Conservation (phyloP, 2,888 invertebrate genomes). For the Neuroscelio doddi region DNA sequence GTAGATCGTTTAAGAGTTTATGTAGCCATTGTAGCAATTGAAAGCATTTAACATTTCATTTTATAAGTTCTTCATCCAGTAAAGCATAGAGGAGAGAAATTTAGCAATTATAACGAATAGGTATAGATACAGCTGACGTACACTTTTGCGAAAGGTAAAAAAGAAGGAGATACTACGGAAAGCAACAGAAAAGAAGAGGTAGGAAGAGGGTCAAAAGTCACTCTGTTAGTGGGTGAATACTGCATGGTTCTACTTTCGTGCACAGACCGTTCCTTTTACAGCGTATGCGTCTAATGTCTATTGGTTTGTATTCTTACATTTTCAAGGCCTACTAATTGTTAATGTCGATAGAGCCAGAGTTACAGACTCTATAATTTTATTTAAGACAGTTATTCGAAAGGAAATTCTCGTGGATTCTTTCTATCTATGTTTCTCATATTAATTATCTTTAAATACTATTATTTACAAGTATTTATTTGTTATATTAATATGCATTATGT, state of each 20-base stretch:
- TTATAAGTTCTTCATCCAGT: slow-evolving; percentile 23
- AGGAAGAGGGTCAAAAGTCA: slow-evolving; percentile 62
- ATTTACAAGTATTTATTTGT: neutral
- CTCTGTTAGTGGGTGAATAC: slow-evolving; percentile 65
- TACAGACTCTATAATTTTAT: slow-evolving; percentile 29
- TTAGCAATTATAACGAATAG: slow-evolving; percentile 55
- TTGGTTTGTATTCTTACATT: slow-evolving; percentile 31
- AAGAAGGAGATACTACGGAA: slow-evolving; percentile 17
- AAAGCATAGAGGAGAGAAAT: slow-evolving; percentile 59
- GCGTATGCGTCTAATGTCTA: slow-evolving; percentile 32
- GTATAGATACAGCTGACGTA: slow-evolving; percentile 18
- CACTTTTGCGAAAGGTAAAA: slow-evolving; percentile 29
- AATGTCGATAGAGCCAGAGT: slow-evolving; percentile 25
- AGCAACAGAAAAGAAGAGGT: slow-evolving; percentile 28
- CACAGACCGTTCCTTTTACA: slow-evolving; percentile 41
- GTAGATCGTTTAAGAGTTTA: slow-evolving; percentile 19
- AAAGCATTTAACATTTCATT: slow-evolving; percentile 38
- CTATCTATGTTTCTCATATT: slow-evolving; percentile 30
- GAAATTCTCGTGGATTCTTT: slow-evolving; percentile 28
- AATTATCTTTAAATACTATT: slow-evolving; percentile 1
- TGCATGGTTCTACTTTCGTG: slow-evolving; percentile 61
- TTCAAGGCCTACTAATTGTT: slow-evolving; percentile 49
- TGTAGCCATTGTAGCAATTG: slow-evolving; percentile 31
- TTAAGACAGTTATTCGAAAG: slow-evolving; percentile 40
- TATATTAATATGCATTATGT: neutral